Evolutionary conservation across 2,797 vertebrate genomes (phyloP).

Genomic region (Megaceryle alcyon): DNA sequence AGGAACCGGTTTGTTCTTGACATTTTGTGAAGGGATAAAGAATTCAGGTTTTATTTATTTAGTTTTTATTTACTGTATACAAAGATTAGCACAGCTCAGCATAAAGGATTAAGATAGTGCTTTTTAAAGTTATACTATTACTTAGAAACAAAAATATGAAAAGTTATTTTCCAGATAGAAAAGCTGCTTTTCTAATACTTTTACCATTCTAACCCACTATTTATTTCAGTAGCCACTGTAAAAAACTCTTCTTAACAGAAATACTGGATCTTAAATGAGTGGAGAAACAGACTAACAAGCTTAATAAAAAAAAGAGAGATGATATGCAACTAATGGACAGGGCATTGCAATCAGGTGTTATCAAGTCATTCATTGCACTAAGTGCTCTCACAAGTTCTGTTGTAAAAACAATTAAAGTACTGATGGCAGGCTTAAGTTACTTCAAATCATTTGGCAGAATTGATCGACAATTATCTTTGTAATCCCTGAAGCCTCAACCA

Average conservation of each 20-base stretch:
- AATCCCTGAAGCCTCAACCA: slow-evolving; percentile 76
- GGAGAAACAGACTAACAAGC: slow-evolving; percentile 69
- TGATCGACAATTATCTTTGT: slow-evolving; percentile 83
- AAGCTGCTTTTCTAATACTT: background rate
- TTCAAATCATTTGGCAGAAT: slow-evolving; percentile 80
- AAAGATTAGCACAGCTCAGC: background rate
- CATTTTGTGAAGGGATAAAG: background rate
- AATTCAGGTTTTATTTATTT: background rate
- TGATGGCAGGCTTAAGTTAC: slow-evolving; percentile 80
- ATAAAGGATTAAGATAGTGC: background rate
- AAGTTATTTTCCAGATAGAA: background rate
- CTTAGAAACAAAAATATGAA: background rate
- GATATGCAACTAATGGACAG: slow-evolving; percentile 73
- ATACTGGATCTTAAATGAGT: slow-evolving; percentile 66
- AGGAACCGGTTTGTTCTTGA: background rate
- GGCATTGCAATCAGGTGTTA: slow-evolving; percentile 69
- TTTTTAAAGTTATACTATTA: slow-evolving; percentile 17
- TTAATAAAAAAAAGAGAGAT: slow-evolving; percentile 76
- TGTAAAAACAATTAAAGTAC: slow-evolving; percentile 82
- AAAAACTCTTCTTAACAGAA: slow-evolving; percentile 63
- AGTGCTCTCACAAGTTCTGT: slow-evolving; percentile 77
- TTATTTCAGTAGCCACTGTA: slow-evolving; percentile 46
- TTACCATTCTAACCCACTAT: background rate
- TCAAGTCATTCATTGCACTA: slow-evolving; percentile 76
- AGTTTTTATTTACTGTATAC: background rate